A percentile compares a stretch with the other conserved stretches of the same genome.
Conservation (phyloP, 1,140 invertebrate species). For the Drosophila willistoni region DNA sequence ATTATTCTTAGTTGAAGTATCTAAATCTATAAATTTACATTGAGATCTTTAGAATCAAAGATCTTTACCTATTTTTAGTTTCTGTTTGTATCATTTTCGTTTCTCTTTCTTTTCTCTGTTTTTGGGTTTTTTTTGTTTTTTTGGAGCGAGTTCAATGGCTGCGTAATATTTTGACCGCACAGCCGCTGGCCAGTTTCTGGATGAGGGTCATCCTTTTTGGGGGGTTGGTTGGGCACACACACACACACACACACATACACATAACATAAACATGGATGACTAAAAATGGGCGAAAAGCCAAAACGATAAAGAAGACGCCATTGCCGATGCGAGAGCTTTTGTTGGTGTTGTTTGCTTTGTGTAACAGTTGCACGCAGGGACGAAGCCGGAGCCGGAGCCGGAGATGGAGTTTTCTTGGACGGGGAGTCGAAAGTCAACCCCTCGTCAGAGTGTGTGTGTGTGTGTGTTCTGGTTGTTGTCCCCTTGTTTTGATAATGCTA, state of each 20-base stretch:
- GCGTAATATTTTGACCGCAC: conserved; percentile 72
- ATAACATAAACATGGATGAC: conserved; percentile 79
- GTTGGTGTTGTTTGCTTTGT: conserved; percentile 61
- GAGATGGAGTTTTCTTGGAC: not conserved
- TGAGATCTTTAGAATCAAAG: not conserved
- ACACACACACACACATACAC: conserved; percentile 29
- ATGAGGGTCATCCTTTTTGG: conserved; percentile 48
- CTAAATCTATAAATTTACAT: no score
- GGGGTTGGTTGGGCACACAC: conserved; percentile 39
- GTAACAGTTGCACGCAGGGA: conserved; percentile 37
- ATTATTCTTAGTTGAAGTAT: no score
- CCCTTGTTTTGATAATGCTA: conserved; percentile 81
- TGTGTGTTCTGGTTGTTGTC: conserved; percentile 59
- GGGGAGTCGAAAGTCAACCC: conserved; percentile 53
- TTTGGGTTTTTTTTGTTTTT: not conserved
- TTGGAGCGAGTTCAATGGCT: conserved; percentile 65
- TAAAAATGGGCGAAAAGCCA: conserved; percentile 81
- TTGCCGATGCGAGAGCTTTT: conserved; percentile 30
- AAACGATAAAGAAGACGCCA: conserved; percentile 79
- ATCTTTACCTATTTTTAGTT: not conserved
- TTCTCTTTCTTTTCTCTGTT: not conserved
- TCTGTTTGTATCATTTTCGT: not conserved
- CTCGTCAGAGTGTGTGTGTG: conserved; percentile 26
- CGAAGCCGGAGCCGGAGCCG: not conserved
- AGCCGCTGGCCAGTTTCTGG: conserved; percentile 57